Base-by-base conservation (phyloP, 2,797 vertebrate species). In the Falco novaeseelandiae region DNA sequence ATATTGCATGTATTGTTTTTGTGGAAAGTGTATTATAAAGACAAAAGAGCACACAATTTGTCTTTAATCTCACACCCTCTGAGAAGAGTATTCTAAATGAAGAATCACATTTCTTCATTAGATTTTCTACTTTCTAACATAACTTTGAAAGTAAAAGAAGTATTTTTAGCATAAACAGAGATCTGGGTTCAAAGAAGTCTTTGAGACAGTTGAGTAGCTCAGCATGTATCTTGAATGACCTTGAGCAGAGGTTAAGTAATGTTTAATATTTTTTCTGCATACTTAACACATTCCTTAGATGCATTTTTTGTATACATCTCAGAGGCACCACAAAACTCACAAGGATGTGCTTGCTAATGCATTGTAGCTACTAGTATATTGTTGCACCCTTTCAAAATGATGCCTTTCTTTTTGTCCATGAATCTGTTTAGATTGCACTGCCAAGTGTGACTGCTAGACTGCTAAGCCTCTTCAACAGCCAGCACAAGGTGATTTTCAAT, bases 331-430 rank as follows among this genome's bases (percentile, higher is more conserved):
- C 70, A 72, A 88, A 81, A 38, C 10, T 52, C 54, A 62, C 1
- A 13, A 7, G 90, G 86, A 77, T 12, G 4, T 83, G n/a, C 66
- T 72, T 91, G 14, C 4, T 34, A 51, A 49, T 89, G 44, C 67
- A 54, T 57, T 69, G 71, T 80, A 72, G 51, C 29, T 44, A 86
- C 14, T 30, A 94, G 32, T 89, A 71, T 49, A 80, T 88, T 89
- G 1, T 83, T 95, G 91, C 79, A 82, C 18, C 18, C 27, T 90
- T 94, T 96, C 27, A 77, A 94, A 97, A 97, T 93, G 9, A 92
- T 87, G 91, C 6, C 10, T 81, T 90, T 80, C 8, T 26, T 91
- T 96, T 52, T 92, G 66, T 86, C 63, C 51, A 58, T n/a, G 52
- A 18, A 7, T 62, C 73, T 27, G 10, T 55, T 89, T 85, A 63